phyloP scores from a whole-genome alignment of 2,797 vertebrate genomes.

The Acanthurus lineatus region DNA sequence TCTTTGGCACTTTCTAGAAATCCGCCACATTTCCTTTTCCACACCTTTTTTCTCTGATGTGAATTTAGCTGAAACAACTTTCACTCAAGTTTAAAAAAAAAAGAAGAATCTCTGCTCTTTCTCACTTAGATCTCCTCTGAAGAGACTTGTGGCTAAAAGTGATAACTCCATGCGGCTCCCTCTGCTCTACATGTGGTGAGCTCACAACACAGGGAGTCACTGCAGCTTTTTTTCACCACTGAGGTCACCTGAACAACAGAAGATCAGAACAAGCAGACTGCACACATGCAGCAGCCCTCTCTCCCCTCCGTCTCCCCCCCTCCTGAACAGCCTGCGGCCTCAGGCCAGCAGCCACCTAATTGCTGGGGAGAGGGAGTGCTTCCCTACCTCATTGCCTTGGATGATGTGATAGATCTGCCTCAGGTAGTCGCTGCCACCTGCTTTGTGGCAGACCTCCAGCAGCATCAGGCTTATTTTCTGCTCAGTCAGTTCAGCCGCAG shows the following conservation, averaged over 20 bases:
- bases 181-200: constrained; percentile 52
- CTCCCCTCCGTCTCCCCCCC: constrained; percentile 52
- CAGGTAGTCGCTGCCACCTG: constrained; percentile 98
- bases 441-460: constrained; percentile 98
- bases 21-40: constrained; percentile 14
- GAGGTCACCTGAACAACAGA: constrained; percentile 87
- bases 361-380: constrained; percentile 94
- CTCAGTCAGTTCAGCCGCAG: constrained; percentile 92
- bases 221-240: constrained; percentile 85
- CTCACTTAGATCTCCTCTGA: constrained; percentile 29
- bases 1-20: constrained; percentile 16
- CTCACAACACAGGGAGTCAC: constrained; percentile 69
- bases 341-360: constrained; percentile 98
- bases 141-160: constrained; percentile 22
- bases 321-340: constrained; percentile 87
- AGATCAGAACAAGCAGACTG: constrained; percentile 82
- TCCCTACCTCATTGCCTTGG: constrained; percentile 99
- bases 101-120: constrained; percentile 3
- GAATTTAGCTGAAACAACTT: constrained; percentile 34
- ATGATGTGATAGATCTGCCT: constrained; percentile 99
- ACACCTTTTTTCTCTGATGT: constrained; percentile 21
- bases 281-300: constrained; percentile 70
- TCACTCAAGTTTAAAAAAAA: neutral
- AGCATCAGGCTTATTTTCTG: constrained; percentile 98
- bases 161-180: constrained; percentile 24